Conservation (phyloP, 2,113 vertebrate genomes). For the Stegostoma tigrinum region DNA sequence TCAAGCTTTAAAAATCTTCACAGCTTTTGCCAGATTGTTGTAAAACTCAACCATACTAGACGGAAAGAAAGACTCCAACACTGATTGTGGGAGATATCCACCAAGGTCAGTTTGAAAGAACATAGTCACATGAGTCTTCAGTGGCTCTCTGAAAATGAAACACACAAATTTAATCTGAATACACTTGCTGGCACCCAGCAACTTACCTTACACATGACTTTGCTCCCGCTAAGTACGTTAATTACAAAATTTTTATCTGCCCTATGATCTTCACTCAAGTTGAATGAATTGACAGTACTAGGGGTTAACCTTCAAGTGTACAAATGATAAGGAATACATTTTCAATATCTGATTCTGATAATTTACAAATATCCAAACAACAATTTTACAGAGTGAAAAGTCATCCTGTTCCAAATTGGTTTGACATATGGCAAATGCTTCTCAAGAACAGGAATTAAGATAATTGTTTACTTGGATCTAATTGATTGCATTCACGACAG, state of each 20-base stretch:
- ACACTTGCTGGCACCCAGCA: neutral
- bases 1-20: constrained; percentile 60
- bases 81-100: constrained; percentile 75
- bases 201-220: neutral
- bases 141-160: constrained; percentile 66
- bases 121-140: constrained; percentile 68
- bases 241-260: neutral
- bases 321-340: neutral
- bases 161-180: neutral
- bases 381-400: neutral
- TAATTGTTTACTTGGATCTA: neutral
- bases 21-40: constrained; percentile 69
- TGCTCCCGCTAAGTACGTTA: neutral
- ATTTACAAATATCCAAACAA: neutral
- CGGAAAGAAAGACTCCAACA: constrained; percentile 91
- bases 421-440: neutral
- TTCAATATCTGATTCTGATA: neutral
- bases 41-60: constrained; percentile 81
- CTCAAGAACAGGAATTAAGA: neutral
- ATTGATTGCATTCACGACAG: neutral
- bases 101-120: constrained; percentile 94
- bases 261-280: neutral
- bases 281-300: neutral
- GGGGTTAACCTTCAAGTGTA: neutral
- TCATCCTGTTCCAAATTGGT: neutral